Evolutionary conservation across 2,113 vertebrate genomes (phyloP).

Genomic region (Zootoca vivipara): DNA sequence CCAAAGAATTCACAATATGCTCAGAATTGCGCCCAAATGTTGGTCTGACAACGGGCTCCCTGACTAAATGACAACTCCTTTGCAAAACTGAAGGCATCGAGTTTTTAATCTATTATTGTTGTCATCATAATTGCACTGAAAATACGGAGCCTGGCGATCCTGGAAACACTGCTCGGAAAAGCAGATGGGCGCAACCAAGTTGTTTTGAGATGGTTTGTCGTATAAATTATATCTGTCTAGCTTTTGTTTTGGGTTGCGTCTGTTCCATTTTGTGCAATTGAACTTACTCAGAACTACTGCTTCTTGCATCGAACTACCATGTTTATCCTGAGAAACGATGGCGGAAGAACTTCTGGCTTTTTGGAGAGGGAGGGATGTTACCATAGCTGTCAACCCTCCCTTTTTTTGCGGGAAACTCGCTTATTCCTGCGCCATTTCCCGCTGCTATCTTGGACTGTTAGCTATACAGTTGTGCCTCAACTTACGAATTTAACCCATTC

Average conservation of each 20-base stretch:
- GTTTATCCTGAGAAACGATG: slow-evolving; percentile 40
- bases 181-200: slow-evolving; percentile 56
- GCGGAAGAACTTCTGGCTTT: background rate
- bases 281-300: slow-evolving; percentile 37
- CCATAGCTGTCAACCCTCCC: too few species aligned
- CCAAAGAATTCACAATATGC: background rate
- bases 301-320: too few species aligned
- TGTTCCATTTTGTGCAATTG: slow-evolving; percentile 55
- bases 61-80: background rate
- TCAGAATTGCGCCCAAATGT: background rate
- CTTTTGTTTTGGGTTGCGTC: slow-evolving; percentile 62
- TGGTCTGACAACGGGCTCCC: background rate
- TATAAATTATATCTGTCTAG: slow-evolving; percentile 62
- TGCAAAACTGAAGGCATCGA: background rate
- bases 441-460: too few species aligned
- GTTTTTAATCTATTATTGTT: background rate
- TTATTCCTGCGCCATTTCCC: too few species aligned
- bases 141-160: slow-evolving; percentile 52
- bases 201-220: slow-evolving; percentile 63
- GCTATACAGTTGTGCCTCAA: too few species aligned
- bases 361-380: background rate
- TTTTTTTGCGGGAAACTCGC: too few species aligned
- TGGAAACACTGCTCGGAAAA: slow-evolving; percentile 59
- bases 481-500: too few species aligned
- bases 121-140: slow-evolving; percentile 40